Percentiles rank a stretch among this genome's conserved stretches.
phyloP scores from a whole-genome alignment of 2,113 vertebrate genomes.

The Nansenia antarctica region DNA sequence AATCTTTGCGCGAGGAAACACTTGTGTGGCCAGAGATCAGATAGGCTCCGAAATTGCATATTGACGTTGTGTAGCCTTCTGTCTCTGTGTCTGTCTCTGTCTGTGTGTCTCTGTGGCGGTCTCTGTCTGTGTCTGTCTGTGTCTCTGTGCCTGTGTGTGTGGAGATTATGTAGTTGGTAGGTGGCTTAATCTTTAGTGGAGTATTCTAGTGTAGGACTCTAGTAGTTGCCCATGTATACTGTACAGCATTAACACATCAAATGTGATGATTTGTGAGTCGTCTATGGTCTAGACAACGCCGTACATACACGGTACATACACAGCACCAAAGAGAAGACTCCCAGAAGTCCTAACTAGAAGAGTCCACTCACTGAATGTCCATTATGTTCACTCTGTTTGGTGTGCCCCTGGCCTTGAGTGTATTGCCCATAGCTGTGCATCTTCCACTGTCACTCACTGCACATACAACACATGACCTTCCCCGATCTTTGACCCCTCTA shows the following conservation, averaged over 20 bases:
- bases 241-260: not conserved
- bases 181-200: slow-evolving; percentile 25
- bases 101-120: not conserved
- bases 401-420: slow-evolving; percentile 39
- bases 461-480: slow-evolving; percentile 48
- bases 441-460: not conserved
- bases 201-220: not conserved
- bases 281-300: no score
- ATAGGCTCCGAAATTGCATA: no score
- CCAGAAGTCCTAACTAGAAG: no score
- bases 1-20: no score
- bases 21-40: no score
- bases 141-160: not conserved
- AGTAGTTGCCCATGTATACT: not conserved
- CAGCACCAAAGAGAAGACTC: no score
- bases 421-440: slow-evolving; percentile 22
- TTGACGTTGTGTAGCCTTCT: no score
- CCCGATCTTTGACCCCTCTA: slow-evolving; percentile 48
- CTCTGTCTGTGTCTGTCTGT: slow-evolving; percentile 8
- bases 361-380: no score
- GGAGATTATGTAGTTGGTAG: slow-evolving; percentile 25
- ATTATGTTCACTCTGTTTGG: no score
- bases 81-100: no score
- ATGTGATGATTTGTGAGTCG: no score
- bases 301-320: no score